phyloP scores from a whole-genome alignment of 2,888 invertebrate genomes.

The Acronicta alni region DNA sequence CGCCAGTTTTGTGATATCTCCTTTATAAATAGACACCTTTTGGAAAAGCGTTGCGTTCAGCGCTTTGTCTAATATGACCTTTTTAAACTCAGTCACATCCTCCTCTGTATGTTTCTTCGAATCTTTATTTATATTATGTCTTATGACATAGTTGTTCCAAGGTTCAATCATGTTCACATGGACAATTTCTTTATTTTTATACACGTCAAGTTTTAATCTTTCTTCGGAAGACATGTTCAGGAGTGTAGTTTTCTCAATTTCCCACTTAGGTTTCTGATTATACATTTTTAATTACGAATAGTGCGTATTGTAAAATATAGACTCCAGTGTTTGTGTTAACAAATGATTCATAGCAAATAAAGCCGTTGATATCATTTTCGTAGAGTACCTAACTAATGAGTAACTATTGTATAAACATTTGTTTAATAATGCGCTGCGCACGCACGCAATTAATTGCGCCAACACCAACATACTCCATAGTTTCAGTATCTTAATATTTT shows the following conservation, averaged over 20 bases:
- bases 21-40: constrained; percentile 92
- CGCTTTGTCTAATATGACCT: constrained; percentile 69
- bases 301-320: constrained; percentile 44
- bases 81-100: constrained; percentile 74
- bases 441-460: too few species aligned
- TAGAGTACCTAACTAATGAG: too few species aligned
- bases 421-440: too few species aligned
- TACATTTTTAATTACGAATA: constrained; percentile 76
- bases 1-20: constrained; percentile 95
- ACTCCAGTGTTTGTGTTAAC: constrained; percentile 22
- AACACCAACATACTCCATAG: too few species aligned
- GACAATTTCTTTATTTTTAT: constrained; percentile 80
- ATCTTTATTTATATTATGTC: constrained; percentile 74
- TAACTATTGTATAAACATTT: too few species aligned
- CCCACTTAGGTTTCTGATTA: constrained; percentile 77
- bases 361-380: constrained; percentile 58
- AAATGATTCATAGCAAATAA: constrained; percentile 35
- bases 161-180: constrained; percentile 84
- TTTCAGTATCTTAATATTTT: too few species aligned
- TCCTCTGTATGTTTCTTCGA: constrained; percentile 76
- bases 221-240: constrained; percentile 85
- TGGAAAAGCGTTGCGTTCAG: constrained; percentile 84
- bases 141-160: constrained; percentile 87
- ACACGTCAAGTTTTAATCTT: constrained; percentile 78
- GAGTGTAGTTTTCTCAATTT: constrained; percentile 86